Base-by-base conservation (phyloP, 2,888 invertebrate genomes). In the Lottia gigantea region DNA sequence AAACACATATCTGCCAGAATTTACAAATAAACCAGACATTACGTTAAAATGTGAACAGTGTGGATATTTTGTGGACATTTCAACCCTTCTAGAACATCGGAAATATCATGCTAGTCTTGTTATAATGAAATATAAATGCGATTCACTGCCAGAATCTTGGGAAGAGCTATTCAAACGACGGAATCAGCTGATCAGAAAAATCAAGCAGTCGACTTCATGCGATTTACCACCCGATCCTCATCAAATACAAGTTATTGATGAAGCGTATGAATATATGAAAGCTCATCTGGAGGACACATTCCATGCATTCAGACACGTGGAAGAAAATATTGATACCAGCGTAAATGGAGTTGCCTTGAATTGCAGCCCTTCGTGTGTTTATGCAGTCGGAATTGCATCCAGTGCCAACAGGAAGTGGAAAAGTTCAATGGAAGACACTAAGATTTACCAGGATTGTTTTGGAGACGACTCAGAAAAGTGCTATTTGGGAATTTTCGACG, bases 231-330 rank as follows among this genome's bases (percentile, higher is more conserved):
- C 75, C 55, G 77, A 74, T 25, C 75, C 78, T 6, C 72, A 71
- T 12, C 70, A 72, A 45, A 64, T 83, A 11, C 77, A 77, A 67
- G 62, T 68, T 47, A 62, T 84, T 16, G 80, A 87, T 72, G 83
- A 85, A 64, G 86, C 86, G 0, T 87, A 81, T 76, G 87, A 87
- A 76, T 78, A 84, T 63, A 68, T 87, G 19, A 87, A 86, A 70
- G 76, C 82, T 19, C 74, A 85, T 63, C 46, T 87, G 14, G 85
- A 86, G 63, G 83, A 86, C 49, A 84, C 83, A 0, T 85, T 75
- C 74, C 85, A 84, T 64, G 64, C 62, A n/a, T 66, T 46, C 11
- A 76, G 84, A 12, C 79, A 79, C 55, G 76, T 83, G 26, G 65
- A 75, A 47, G 79, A 83, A 47, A 80, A 76, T n/a, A 77, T 82